Evolutionary conservation across 2,113 vertebrate genomes (phyloP), one percentile per base, ranked within the genome.

Genomic region (Micronycteris hirsuta): DNA sequence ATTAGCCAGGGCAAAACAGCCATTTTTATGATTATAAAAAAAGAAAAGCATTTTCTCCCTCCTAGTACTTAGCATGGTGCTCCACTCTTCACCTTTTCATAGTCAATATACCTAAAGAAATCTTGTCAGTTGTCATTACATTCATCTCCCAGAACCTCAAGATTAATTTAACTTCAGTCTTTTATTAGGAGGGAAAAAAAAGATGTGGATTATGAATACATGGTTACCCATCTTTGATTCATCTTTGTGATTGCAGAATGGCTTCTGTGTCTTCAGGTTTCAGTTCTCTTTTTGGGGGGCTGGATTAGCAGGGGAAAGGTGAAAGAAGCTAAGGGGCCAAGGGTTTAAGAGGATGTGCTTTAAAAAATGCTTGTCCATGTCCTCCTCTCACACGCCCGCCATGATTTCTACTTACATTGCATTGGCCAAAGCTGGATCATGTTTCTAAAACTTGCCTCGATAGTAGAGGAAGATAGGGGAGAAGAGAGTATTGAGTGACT

Each of bases 361-460:
- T 85, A 4, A 36, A 38, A 77, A 86, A 36, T 38, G 16, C 28
- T 77, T 45, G 3, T 22, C 20, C 16, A 47, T 36, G 14, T 19
- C 31, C 41, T n/a, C 22, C 2, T 2, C 12, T 19, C 12, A 73
- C 7, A 61, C 6, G 43, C 0, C 33, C 47, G n/a, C 9, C 7
- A 1, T 38, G 3, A 71, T 90, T 95, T 81, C 4, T 80, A 24
- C n/a, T 76, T 38, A 47, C 12, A 33, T 43, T 74, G 2, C 56
- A 24, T 15, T 83, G 19, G 38, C 24, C 15, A 81, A 52, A 73
- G 28, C 49, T 36, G 1, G 11, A 20, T 81, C 67, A 81, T 15
- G 63, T 49, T 78, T 84, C 45, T 24, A 93, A 89, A 74, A 63
- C 24, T 67, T 67, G 10, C 74, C 33, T 95, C 5, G 19, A 10